phyloP scores from a whole-genome alignment of 2,888 invertebrate species.

The Malthinus seriepunctatus region DNA sequence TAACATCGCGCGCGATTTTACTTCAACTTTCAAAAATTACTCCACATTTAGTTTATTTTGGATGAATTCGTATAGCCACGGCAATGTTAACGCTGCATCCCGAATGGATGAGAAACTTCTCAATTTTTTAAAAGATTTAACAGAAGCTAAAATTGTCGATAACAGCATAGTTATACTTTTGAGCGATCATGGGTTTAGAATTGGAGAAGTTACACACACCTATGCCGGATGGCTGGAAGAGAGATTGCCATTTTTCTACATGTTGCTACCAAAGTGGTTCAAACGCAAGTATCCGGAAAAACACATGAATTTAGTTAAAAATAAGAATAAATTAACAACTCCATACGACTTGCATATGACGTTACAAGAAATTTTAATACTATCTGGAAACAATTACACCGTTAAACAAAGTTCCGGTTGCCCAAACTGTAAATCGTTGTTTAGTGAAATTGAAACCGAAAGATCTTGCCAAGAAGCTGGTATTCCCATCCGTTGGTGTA shows the following conservation, averaged over 20 bases:
- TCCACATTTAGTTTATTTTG: constrained; percentile 79
- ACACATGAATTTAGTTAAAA: constrained; percentile 61
- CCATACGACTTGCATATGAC: constrained; percentile 80
- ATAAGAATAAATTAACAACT: constrained; percentile 70
- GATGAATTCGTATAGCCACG: constrained; percentile 79
- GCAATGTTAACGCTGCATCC: constrained; percentile 67
- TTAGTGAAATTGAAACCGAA: constrained; percentile 59
- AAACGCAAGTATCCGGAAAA: constrained; percentile 59
- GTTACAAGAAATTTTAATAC: constrained; percentile 63
- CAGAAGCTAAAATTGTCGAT: constrained; percentile 61
- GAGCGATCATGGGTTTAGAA: constrained; percentile 81
- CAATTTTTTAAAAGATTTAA: constrained; percentile 63
- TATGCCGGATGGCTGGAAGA: constrained; percentile 79
- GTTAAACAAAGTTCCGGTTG: constrained; percentile 58
- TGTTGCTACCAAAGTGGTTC: constrained; percentile 69
- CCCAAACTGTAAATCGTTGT: constrained; percentile 66
- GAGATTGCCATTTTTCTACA: constrained; percentile 72
- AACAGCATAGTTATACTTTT: constrained; percentile 73
- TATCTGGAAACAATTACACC: constrained; percentile 53
- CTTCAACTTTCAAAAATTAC: constrained; percentile 61
- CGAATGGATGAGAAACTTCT: constrained; percentile 67
- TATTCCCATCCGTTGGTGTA: constrained; percentile 75
- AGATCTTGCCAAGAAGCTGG: constrained; percentile 70
- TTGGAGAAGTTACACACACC: constrained; percentile 70
- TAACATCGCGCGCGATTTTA: constrained; percentile 71